Evolutionary conservation across 64 coral and sea anemone genomes (phyloP).

Genomic region (Dendronephthya gigantea): DNA sequence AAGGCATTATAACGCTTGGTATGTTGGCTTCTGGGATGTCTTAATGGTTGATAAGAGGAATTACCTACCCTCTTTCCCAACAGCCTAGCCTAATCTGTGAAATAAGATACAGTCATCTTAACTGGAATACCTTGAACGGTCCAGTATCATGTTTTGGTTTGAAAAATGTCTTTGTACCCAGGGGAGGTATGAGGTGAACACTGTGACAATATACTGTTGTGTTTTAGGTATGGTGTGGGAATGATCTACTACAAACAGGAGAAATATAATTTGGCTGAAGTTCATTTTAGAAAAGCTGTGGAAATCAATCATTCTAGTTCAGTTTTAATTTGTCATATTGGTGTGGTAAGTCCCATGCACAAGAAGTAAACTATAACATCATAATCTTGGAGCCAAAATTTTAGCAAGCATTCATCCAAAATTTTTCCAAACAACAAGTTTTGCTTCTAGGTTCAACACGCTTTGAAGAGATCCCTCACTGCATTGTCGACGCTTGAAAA

Average conservation of each 20-base stretch:
- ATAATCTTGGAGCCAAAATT: too few relatives aligned
- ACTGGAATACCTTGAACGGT: too few relatives aligned
- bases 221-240: slow-evolving; percentile 84
- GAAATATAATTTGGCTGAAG: slow-evolving; percentile 88
- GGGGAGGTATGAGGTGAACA: too few relatives aligned
- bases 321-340: slow-evolving; percentile 85
- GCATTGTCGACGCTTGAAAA: slow-evolving; percentile 80
- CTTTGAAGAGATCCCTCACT: slow-evolving; percentile 75
- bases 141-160: too few relatives aligned
- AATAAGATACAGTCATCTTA: too few relatives aligned
- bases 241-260: slow-evolving; percentile 99
- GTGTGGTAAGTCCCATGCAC: slow-evolving; percentile 62
- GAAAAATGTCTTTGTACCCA: too few relatives aligned
- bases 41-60: too few relatives aligned
- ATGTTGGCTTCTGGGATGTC: slow-evolving; percentile 7
- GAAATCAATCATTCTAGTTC: slow-evolving; percentile 93
- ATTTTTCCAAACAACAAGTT: too few relatives aligned
- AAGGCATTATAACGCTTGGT: slow-evolving; percentile 97
- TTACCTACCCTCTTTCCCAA: too few relatives aligned
- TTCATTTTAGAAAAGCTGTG: slow-evolving; percentile 88
- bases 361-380: too few relatives aligned
- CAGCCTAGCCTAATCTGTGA: too few relatives aligned
- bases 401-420: too few relatives aligned
- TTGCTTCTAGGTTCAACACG: slow-evolving; percentile 61
- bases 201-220: not conserved